phyloP scores from a whole-genome alignment of 2,113 vertebrate genomes.

The Corythornis madagascariensis region DNA sequence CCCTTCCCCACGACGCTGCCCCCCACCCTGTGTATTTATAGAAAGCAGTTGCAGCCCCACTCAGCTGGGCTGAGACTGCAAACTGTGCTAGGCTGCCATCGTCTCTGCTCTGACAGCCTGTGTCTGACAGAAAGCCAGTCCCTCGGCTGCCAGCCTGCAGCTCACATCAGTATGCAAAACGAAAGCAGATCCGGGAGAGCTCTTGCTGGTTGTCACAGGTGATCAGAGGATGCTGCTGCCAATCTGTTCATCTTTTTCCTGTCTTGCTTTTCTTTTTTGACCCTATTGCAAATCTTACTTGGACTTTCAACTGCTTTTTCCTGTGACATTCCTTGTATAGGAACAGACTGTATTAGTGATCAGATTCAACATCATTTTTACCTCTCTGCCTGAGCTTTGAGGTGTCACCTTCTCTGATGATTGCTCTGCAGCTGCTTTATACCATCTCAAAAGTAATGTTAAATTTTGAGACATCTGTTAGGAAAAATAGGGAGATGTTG shows the following conservation, averaged over 20 bases:
- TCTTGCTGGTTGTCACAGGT: not conserved
- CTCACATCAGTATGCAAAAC: not conserved
- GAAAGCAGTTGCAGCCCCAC: not conserved
- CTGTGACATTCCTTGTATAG: not conserved
- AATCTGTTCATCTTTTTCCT: not conserved
- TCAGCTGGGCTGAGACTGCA: not conserved
- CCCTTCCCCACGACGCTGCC: not conserved
- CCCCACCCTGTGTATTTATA: not conserved
- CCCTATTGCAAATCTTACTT: not conserved
- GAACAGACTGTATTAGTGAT: not conserved
- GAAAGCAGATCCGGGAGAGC: not conserved
- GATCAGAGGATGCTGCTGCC: not conserved
- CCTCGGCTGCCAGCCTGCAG: not conserved
- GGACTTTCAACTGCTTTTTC: not conserved
- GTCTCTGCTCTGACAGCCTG: not conserved
- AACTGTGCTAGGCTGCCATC: rapidly evolving
- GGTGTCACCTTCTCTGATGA: not conserved
- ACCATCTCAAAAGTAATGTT: not conserved
- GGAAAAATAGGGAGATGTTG: not conserved
- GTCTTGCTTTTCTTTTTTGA: slow-evolving; percentile 1
- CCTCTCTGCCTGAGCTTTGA: not conserved
- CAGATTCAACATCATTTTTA: not conserved
- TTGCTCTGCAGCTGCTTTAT: slow-evolving; percentile 20
- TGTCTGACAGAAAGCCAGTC: not conserved
- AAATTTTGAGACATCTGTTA: slow-evolving; percentile 7